These are phyloP conservation scores for Cydia amplana DNA, from an alignment of 1,140 invertebrate species.

Conservation along the genomic window DNA sequence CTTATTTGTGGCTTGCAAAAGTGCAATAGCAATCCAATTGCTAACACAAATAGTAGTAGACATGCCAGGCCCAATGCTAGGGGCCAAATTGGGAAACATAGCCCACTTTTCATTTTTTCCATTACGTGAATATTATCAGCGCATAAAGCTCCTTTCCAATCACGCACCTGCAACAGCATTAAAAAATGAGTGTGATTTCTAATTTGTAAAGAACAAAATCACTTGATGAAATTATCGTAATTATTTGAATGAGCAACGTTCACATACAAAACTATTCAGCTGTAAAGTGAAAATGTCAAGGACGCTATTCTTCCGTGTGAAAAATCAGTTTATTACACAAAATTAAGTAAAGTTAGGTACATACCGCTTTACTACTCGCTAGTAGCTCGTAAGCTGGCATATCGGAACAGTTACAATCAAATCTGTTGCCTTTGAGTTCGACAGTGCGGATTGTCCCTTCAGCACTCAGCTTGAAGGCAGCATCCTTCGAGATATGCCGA, in stretches of 20 bases:
- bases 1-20: not conserved
- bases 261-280: too few relatives aligned
- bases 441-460: not conserved
- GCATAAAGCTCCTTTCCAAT: not conserved
- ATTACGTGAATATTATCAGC: conserved; percentile 1
- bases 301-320: too few relatives aligned
- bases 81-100: not conserved
- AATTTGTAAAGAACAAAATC: too few relatives aligned
- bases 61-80: not conserved
- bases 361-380: not conserved
- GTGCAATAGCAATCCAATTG: too few relatives aligned
- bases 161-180: not conserved
- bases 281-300: too few relatives aligned
- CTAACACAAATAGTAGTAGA: not conserved
- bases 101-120: not conserved
- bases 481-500: not conserved
- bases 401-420: not conserved
- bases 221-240: too few relatives aligned
- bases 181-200: not conserved
- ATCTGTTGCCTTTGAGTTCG: not conserved
- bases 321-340: too few relatives aligned
- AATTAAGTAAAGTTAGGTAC: too few relatives aligned
- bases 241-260: too few relatives aligned
- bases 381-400: not conserved
- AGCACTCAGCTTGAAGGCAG: not conserved